Conservation (phyloP, 2,113 vertebrate species). For the Eublepharis macularius region DNA sequence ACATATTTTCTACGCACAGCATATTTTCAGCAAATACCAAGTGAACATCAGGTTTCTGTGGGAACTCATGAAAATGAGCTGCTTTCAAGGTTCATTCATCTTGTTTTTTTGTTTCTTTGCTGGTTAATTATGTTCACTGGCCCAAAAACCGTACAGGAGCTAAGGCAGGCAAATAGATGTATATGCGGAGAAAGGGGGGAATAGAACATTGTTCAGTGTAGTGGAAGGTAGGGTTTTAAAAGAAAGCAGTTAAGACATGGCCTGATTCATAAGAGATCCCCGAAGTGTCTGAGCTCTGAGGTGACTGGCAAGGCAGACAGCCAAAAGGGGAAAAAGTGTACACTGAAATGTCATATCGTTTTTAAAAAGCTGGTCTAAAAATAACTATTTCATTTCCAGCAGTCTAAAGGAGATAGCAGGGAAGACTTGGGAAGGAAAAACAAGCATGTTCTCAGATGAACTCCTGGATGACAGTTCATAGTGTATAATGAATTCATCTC, state of each 20-base stretch:
- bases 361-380: slow-evolving; percentile 30
- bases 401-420: slow-evolving; percentile 6
- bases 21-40: no score
- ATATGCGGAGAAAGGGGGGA: slow-evolving; percentile 18
- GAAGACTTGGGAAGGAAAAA: background rate
- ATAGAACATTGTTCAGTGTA: slow-evolving; percentile 33
- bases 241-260: slow-evolving; percentile 46
- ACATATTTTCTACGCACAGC: no score
- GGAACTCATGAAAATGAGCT: background rate
- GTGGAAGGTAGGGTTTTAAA: slow-evolving; percentile 41
- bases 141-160: background rate
- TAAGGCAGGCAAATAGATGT: slow-evolving; percentile 5
- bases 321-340: slow-evolving; percentile 38
- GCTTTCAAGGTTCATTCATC: background rate
- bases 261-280: slow-evolving; percentile 26
- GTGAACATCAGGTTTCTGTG: no score
- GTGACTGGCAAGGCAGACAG: slow-evolving; percentile 44
- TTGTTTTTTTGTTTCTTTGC: background rate
- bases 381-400: slow-evolving; percentile 33
- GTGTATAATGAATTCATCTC: slow-evolving; percentile 11
- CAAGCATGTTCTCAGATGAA: background rate
- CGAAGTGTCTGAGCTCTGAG: slow-evolving; percentile 39
- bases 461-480: background rate
- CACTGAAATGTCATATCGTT: slow-evolving; percentile 47
- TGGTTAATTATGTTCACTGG: background rate